These are phyloP conservation scores for Andrena marginata DNA, from an alignment of 2,888 invertebrate species.

Conservation along the genomic window DNA sequence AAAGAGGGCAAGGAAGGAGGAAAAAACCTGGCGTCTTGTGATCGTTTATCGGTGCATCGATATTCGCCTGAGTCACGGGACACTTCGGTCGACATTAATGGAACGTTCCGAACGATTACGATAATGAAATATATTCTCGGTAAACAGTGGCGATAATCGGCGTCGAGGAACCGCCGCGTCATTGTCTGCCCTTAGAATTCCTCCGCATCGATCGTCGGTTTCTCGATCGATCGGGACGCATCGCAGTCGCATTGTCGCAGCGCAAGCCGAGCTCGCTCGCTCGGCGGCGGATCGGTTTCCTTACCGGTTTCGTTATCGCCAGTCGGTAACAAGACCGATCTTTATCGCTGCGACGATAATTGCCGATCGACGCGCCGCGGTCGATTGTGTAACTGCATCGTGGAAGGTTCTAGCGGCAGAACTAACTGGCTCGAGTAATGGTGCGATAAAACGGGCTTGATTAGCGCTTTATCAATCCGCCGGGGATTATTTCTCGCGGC, in stretches of 20 bases:
- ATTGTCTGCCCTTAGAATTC: neutral
- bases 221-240: neutral
- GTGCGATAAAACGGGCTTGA: neutral
- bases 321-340: neutral
- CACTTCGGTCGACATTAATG: too few species aligned
- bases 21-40: too few species aligned
- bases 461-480: neutral
- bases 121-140: neutral
- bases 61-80: neutral
- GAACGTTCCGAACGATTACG: neutral
- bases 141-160: constrained; percentile 6
- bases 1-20: too few species aligned
- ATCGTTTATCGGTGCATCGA: too few species aligned
- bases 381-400: neutral
- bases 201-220: neutral
- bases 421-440: neutral
- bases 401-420: neutral
- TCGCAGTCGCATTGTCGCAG: constrained; percentile 3
- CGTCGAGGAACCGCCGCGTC: neutral
- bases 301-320: neutral
- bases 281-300: constrained; percentile 7
- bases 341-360: neutral
- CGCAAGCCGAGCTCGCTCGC: constrained; percentile 7
- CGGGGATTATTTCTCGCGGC: neutral
- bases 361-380: neutral